Percentiles rank a stretch among this genome's conserved stretches.
Conservation (phyloP, 2,113 vertebrate species). For the Synodontis membranacea region DNA sequence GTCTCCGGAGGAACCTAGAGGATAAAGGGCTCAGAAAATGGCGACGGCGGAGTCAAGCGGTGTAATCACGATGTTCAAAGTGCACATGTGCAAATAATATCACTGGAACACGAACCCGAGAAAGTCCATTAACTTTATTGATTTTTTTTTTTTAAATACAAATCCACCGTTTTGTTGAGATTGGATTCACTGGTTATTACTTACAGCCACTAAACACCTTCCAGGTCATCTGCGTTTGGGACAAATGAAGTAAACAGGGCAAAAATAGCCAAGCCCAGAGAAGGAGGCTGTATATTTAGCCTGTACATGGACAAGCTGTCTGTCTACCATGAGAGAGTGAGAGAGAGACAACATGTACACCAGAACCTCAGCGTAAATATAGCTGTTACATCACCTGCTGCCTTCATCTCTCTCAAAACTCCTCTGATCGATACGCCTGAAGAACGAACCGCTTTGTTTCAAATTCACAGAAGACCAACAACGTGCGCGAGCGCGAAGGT, state of each 20-base stretch:
- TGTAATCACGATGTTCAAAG: too few relatives aligned
- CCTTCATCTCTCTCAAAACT: constrained; percentile 5
- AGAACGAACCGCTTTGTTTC: not conserved
- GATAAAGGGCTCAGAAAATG: not conserved
- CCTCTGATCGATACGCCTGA: not conserved
- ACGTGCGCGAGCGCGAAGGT: too few relatives aligned
- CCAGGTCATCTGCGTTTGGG: not conserved
- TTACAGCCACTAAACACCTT: not conserved
- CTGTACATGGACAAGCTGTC: not conserved
- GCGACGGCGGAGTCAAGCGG: not conserved
- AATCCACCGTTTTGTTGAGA: not conserved
- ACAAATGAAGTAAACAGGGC: constrained; percentile 41
- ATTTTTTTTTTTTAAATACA: not conserved
- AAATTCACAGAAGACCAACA: not conserved
- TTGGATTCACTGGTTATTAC: not conserved
- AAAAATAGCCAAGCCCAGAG: constrained; percentile 38
- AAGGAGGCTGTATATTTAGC: constrained; percentile 41
- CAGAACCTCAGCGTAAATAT: constrained; percentile 11
- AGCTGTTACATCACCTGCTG: constrained; percentile 9
- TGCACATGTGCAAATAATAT: too few relatives aligned
- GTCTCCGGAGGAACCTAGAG: not conserved
- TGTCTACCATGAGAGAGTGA: not conserved
- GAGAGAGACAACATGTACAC: not conserved
- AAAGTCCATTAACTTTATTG: not conserved
- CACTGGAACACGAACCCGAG: not conserved